A percentile compares a stretch with the other conserved stretches of the same genome.
Conservation (phyloP, 2,113 vertebrate genomes). For the Archilochus colubris region DNA sequence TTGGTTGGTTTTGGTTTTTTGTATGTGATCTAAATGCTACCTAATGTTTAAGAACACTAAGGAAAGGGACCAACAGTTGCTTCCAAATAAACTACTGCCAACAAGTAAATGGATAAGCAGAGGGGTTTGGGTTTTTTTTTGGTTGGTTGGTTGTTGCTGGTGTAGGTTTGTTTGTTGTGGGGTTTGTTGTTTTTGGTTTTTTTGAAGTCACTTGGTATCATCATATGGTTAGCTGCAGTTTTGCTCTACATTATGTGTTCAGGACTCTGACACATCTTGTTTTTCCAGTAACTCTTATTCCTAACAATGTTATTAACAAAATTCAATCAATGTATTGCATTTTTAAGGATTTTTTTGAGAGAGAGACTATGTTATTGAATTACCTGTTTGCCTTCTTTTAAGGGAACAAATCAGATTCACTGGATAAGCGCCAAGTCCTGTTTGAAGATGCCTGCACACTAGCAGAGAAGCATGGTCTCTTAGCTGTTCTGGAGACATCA, state of each 20-base stretch:
- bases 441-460: slow-evolving; percentile 89
- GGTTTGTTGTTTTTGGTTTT: neutral
- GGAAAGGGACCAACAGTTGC: neutral
- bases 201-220: neutral
- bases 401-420: slow-evolving; percentile 93
- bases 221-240: neutral
- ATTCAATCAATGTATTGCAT: neutral
- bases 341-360: neutral
- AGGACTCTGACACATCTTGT: neutral
- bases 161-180: neutral
- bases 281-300: neutral
- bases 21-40: neutral
- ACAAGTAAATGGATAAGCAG: neutral
- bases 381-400: neutral
- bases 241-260: neutral
- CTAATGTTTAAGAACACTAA: neutral
- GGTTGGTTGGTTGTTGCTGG: neutral
- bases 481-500: slow-evolving; percentile 93
- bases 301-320: neutral
- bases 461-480: slow-evolving; percentile 84
- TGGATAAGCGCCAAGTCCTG: slow-evolving; percentile 82
- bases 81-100: neutral
- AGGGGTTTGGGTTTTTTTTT: neutral
- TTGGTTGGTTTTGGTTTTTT: no score
- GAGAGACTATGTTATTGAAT: neutral